These are phyloP conservation scores for Tipula unca DNA, from an alignment of 2,888 invertebrate genomes.

Conservation along the genomic window DNA sequence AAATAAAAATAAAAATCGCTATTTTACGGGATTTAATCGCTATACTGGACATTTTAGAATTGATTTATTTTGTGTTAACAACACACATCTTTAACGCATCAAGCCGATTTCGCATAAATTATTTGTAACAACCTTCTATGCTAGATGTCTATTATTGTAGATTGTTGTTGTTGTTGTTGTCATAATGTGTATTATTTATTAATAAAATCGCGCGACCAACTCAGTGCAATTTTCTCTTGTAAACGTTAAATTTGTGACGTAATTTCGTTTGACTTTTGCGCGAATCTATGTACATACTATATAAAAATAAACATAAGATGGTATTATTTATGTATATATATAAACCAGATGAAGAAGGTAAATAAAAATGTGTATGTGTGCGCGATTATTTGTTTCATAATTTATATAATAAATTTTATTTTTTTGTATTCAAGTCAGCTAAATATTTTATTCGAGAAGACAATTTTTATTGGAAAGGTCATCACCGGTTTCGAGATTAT, in stretches of 20 bases:
- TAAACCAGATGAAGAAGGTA: not conserved
- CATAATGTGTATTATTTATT: not conserved
- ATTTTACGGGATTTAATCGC: not conserved
- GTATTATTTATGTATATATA: no score
- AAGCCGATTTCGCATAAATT: not conserved
- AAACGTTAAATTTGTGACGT: not conserved
- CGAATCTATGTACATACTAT: not conserved
- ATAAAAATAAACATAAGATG: not conserved
- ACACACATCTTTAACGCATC: not conserved
- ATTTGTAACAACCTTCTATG: not conserved
- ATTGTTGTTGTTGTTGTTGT: not conserved
- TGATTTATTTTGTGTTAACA: not conserved
- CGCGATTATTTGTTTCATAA: not conserved
- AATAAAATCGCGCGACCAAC: not conserved
- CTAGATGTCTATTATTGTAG: not conserved
- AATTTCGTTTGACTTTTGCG: not conserved
- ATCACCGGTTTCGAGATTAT: not conserved
- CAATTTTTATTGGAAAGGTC: not conserved
- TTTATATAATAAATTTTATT: not conserved
- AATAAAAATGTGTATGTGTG: not conserved
- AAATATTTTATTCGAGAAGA: not conserved
- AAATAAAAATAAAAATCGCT: not conserved
- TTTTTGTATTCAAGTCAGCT: not conserved
- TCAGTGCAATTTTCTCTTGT: not conserved
- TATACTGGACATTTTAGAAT: not conserved